A percentile compares a stretch with the other conserved stretches of the same genome.
Conservation (phyloP, 2,888 invertebrate genomes). For the Drosophila stalkeri region DNA sequence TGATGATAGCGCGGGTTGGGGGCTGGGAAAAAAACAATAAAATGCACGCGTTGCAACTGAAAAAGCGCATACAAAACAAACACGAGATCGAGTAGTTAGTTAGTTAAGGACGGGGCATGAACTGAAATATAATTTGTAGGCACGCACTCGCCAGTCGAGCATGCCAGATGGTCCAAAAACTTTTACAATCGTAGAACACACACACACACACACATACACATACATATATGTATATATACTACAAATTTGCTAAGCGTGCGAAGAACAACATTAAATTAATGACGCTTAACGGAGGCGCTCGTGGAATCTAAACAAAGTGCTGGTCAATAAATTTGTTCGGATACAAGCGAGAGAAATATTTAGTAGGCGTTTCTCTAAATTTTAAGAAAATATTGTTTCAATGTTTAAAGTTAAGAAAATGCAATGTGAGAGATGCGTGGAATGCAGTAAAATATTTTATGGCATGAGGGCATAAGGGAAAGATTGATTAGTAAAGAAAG, state of each 20-base stretch:
- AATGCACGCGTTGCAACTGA: constrained; percentile 73
- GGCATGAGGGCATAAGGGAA: too few relatives aligned
- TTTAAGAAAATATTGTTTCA: constrained; percentile 8
- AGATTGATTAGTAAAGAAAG: not conserved
- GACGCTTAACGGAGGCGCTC: constrained; percentile 37
- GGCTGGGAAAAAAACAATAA: constrained; percentile 53
- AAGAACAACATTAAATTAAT: constrained; percentile 56
- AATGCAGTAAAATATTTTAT: constrained; percentile 1
- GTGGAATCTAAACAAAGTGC: constrained; percentile 33
- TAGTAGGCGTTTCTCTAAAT: not conserved
- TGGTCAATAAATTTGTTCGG: constrained; percentile 27
- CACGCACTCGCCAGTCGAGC: constrained; percentile 50
- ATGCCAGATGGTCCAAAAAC: constrained; percentile 61
- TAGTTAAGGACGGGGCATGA: not conserved
- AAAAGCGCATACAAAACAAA: constrained; percentile 40
- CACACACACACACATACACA: not conserved
- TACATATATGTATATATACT: not conserved
- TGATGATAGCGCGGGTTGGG: not conserved
- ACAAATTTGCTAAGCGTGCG: constrained; percentile 29
- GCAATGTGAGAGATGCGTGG: not conserved
- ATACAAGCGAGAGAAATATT: not conserved
- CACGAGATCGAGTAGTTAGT: constrained; percentile 20
- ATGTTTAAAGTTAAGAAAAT: not conserved
- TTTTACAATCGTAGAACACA: constrained; percentile 34
- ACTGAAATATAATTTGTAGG: constrained; percentile 45